These are phyloP conservation scores for Acleris laterana DNA, from an alignment of 2,888 invertebrate genomes.

Conservation along the genomic window DNA sequence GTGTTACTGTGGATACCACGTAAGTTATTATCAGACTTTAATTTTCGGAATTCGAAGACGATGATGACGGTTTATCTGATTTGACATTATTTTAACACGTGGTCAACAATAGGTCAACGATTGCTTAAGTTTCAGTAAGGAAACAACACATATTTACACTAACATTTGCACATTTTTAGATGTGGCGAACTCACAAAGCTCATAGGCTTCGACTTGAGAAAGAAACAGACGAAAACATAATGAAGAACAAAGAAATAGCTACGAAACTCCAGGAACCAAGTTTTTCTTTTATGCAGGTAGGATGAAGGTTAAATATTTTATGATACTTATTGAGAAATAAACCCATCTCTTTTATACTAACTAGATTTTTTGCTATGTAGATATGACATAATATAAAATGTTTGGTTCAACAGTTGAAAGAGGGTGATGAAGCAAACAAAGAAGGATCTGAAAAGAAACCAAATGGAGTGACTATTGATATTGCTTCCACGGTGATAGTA, in stretches of 20 bases:
- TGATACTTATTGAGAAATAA: no score
- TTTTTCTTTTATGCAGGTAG: slow-evolving; percentile 83
- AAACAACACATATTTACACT: not conserved
- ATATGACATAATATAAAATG: not conserved
- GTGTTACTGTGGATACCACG: slow-evolving; percentile 87
- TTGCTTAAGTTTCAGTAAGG: not conserved
- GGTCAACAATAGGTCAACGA: no score
- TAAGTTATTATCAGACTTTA: slow-evolving; percentile 56
- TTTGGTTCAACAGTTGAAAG: slow-evolving; percentile 53
- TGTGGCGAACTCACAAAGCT: slow-evolving; percentile 90
- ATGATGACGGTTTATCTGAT: no score
- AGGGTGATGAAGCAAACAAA: slow-evolving; percentile 50
- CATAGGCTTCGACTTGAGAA: slow-evolving; percentile 89
- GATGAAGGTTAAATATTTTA: no score
- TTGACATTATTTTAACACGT: no score
- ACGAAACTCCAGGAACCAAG: slow-evolving; percentile 87
- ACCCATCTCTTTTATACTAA: no score
- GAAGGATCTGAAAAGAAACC: slow-evolving; percentile 61
- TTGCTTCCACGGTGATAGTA: slow-evolving; percentile 61
- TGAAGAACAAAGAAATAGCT: slow-evolving; percentile 90
- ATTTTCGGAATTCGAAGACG: no score
- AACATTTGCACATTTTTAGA: slow-evolving; percentile 56
- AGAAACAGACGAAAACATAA: slow-evolving; percentile 90
- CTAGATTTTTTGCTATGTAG: no score
- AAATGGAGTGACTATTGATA: slow-evolving; percentile 69